Evolutionary conservation across 2,888 invertebrate species (phyloP).

Genomic region (Thecocarcelia acutangulata): DNA sequence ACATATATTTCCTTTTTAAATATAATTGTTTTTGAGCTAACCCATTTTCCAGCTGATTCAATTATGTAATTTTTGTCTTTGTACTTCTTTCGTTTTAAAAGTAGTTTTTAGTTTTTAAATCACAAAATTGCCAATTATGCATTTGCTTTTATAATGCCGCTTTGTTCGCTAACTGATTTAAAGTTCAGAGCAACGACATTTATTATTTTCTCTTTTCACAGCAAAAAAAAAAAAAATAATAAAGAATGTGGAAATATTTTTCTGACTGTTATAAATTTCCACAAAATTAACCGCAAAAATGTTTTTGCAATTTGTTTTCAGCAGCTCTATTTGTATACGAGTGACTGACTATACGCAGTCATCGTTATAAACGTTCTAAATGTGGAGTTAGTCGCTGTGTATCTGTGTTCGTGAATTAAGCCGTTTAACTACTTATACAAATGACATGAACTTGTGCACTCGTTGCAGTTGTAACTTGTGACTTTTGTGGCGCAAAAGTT

Average conservation of each 20-base stretch:
- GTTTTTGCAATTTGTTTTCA: not conserved
- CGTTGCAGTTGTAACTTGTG: constrained; percentile 20
- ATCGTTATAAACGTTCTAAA: constrained; percentile 4
- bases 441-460: constrained; percentile 42
- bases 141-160: constrained; percentile 37
- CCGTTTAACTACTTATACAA: constrained; percentile 60
- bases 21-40: not conserved
- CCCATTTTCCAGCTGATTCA: constrained; percentile 1
- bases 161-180: constrained; percentile 1
- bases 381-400: not conserved
- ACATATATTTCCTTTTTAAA: no score
- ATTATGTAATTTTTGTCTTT: not conserved
- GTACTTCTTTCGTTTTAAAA: not conserved
- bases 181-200: not conserved
- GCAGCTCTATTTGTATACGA: not conserved
- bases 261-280: constrained; percentile 55
- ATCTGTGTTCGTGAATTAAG: constrained; percentile 49
- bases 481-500: constrained; percentile 29
- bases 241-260: constrained; percentile 35
- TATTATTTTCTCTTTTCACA: not conserved
- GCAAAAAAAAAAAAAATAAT: not conserved
- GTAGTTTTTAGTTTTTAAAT: constrained; percentile 15
- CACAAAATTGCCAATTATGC: constrained; percentile 35
- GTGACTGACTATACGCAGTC: constrained; percentile 2
- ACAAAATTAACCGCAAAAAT: constrained; percentile 61